Percentiles rank a stretch among this genome's conserved stretches.
Conservation (phyloP, 2,113 vertebrate species). For the Bubalus kerabau region DNA sequence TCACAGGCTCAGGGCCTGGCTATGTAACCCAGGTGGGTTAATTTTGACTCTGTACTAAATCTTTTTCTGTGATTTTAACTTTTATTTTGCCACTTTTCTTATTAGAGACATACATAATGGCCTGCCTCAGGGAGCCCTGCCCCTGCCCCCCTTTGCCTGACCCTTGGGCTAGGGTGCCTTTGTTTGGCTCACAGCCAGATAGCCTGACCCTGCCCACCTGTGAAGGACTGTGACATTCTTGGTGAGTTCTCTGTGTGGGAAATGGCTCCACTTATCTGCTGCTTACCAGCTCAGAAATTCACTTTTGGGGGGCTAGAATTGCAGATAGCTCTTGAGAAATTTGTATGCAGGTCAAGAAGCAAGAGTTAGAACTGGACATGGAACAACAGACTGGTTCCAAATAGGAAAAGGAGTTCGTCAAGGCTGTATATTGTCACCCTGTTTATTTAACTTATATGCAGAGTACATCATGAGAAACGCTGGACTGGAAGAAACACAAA, state of each 20-base stretch:
- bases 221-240: neutral
- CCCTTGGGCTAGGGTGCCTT: neutral
- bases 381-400: too few relatives aligned
- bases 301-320: neutral
- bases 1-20: neutral
- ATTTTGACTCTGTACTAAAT: neutral
- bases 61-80: neutral
- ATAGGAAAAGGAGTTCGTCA: too few relatives aligned
- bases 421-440: too few relatives aligned
- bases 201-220: neutral
- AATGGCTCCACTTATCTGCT: neutral
- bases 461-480: too few relatives aligned
- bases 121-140: neutral
- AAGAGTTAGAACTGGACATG: too few relatives aligned
- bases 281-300: neutral
- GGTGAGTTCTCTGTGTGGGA: neutral
- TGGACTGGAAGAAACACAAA: too few relatives aligned
- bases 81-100: neutral
- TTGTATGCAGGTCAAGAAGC: too few relatives aligned
- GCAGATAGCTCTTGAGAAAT: too few relatives aligned
- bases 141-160: accelerated
- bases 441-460: too few relatives aligned
- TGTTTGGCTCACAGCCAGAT: neutral
- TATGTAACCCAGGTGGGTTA: neutral
- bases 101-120: neutral